These are phyloP conservation scores for Lasioglossum baleicum DNA, from an alignment of 1,140 invertebrate genomes.

Conservation along the genomic window DNA sequence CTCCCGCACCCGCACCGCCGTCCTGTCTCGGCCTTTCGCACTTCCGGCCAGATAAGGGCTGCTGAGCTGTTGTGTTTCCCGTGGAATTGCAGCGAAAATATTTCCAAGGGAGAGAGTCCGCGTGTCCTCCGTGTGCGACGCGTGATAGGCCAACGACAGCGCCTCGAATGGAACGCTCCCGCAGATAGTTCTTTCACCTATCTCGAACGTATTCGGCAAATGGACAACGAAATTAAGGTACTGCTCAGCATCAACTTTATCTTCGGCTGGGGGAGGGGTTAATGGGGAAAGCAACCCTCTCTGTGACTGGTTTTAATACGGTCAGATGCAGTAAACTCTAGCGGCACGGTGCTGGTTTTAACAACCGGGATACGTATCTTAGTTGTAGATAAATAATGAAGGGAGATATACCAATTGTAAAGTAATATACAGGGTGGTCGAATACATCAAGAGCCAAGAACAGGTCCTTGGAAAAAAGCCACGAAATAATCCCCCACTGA, in stretches of 20 bases:
- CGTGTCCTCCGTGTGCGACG: background rate
- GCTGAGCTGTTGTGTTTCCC: background rate
- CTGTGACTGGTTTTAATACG: too few relatives aligned
- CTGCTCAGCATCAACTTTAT: background rate
- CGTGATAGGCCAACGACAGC: background rate
- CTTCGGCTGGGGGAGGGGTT: too few relatives aligned
- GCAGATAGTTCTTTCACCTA: background rate
- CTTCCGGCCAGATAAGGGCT: slow-evolving; percentile 14
- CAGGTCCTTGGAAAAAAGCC: too few relatives aligned
- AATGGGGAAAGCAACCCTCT: too few relatives aligned
- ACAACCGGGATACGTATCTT: too few relatives aligned
- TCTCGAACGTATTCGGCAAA: background rate
- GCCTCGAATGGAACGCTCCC: background rate
- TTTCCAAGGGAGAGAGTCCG: background rate
- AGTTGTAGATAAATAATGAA: too few relatives aligned
- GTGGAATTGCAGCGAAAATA: background rate
- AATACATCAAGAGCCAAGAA: too few relatives aligned
- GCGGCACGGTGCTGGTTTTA: too few relatives aligned
- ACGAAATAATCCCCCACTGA: too few relatives aligned
- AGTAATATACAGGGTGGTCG: too few relatives aligned
- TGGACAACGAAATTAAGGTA: background rate
- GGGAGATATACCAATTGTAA: too few relatives aligned
- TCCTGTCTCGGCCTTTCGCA: background rate
- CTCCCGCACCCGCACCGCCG: background rate
- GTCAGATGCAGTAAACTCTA: too few relatives aligned